phyloP scores from a whole-genome alignment of 2,888 invertebrate genomes.

The Dilophus febrilis region DNA sequence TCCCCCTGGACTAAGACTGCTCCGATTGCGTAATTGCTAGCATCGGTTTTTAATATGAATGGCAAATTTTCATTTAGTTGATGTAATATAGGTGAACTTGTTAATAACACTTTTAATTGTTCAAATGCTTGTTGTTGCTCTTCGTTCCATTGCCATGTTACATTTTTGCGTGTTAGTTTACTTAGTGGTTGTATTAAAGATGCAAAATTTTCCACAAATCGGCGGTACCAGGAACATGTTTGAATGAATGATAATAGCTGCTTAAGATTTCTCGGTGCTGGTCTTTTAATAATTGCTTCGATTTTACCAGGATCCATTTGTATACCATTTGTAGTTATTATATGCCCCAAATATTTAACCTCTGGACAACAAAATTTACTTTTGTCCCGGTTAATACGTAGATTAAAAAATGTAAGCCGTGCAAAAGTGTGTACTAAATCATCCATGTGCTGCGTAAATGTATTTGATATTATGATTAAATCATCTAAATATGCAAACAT shows the following conservation, averaged over 20 bases:
- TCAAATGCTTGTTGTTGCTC: slow-evolving; percentile 12
- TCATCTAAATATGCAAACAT: slow-evolving; percentile 18
- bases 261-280: slow-evolving; percentile 11
- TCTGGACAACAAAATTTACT: not conserved
- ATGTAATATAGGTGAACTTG: no score
- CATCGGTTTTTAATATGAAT: no score
- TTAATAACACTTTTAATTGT: slow-evolving; percentile 9
- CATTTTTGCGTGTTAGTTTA: slow-evolving; percentile 15
- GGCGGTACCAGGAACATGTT: slow-evolving; percentile 9
- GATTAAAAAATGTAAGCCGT: slow-evolving; percentile 11
- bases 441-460: slow-evolving; percentile 14
- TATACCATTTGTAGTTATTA: slow-evolving; percentile 11
- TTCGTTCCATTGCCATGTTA: slow-evolving; percentile 15
- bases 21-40: no score
- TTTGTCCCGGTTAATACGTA: slow-evolving; percentile 13
- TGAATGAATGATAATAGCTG: slow-evolving; percentile 11
- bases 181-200: slow-evolving; percentile 16
- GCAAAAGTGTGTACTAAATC: slow-evolving; percentile 16
- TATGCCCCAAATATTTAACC: slow-evolving; percentile 8
- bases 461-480: slow-evolving; percentile 14
- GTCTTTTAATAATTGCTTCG: slow-evolving; percentile 9
- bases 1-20: no score
- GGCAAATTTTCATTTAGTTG: no score
- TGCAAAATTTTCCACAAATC: slow-evolving; percentile 9
- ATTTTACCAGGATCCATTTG: slow-evolving; percentile 11